A percentile compares a stretch with the other conserved stretches of the same genome.
phyloP scores from a whole-genome alignment of 2,113 vertebrate genomes.

The Hirundichthys speculiger region DNA sequence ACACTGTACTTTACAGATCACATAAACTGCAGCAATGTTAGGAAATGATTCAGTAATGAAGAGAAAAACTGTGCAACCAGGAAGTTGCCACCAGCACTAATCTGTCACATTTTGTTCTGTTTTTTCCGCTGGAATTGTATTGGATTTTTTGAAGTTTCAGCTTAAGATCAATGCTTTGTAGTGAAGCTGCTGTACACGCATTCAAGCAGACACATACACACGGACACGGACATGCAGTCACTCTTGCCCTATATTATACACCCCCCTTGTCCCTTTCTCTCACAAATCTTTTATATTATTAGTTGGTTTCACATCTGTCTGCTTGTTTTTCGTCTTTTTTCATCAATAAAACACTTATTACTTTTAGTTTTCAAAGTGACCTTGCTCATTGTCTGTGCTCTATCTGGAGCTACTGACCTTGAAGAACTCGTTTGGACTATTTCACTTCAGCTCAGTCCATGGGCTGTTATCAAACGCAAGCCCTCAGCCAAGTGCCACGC shows the following conservation, averaged over 20 bases:
- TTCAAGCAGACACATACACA: constrained; percentile 18
- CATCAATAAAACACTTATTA: constrained; percentile 94
- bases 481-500: constrained; percentile 71
- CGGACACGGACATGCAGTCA: constrained; percentile 23
- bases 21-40: constrained; percentile 44
- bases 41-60: constrained; percentile 54
- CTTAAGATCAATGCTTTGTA: constrained; percentile 68
- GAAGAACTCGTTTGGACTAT: constrained; percentile 82
- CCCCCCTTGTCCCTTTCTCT: constrained; percentile 36
- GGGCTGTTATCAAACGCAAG: constrained; percentile 69
- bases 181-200: constrained; percentile 26
- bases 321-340: constrained; percentile 75
- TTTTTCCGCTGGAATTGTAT: constrained; percentile 67
- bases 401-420: constrained; percentile 83
- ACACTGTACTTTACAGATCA: constrained; percentile 51
- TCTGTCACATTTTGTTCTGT: constrained; percentile 67
- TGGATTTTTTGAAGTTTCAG: constrained; percentile 72
- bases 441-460: constrained; percentile 58
- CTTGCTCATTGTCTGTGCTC: constrained; percentile 82
- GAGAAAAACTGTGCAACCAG: constrained; percentile 10
- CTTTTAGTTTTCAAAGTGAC: constrained; percentile 89
- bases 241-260: constrained; percentile 19
- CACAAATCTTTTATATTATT: constrained; percentile 82
- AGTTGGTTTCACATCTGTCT: constrained; percentile 78
- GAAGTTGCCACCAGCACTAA: constrained; percentile 61